phyloP scores from a whole-genome alignment of 1,140 invertebrate species.

The Aporrectodea caliginosa region DNA sequence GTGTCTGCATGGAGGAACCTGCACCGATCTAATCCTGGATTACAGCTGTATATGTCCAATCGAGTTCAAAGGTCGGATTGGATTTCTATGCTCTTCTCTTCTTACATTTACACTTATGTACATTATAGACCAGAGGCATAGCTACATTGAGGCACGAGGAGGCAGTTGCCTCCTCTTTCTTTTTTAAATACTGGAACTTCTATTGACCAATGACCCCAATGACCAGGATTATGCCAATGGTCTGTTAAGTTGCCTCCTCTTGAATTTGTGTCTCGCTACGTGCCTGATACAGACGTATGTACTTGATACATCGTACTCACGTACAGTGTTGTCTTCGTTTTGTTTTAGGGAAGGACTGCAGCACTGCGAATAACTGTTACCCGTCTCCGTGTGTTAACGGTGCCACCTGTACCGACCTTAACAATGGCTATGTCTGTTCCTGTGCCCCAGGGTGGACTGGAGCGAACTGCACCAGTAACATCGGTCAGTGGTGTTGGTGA shows the following conservation, averaged over 20 bases:
- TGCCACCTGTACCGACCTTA: not conserved
- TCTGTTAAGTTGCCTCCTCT: too few relatives aligned
- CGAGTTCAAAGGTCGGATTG: conserved; percentile 15
- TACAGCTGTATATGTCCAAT: conserved; percentile 48
- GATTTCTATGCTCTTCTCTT: not conserved
- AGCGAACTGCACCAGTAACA: conserved; percentile 72
- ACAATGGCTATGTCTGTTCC: conserved; percentile 33
- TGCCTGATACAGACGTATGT: conserved; percentile 18
- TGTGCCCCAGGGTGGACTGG: conserved; percentile 66
- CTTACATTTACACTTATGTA: too few relatives aligned
- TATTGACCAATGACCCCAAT: too few relatives aligned
- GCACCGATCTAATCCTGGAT: conserved; percentile 54
- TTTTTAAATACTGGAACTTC: too few relatives aligned
- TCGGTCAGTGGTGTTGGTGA: conserved; percentile 52
- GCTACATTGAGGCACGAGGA: too few relatives aligned
- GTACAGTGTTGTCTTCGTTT: too few relatives aligned
- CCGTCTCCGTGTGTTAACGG: conserved; percentile 9
- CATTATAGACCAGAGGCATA: too few relatives aligned
- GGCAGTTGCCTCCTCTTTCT: too few relatives aligned
- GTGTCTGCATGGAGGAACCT: conserved; percentile 85
- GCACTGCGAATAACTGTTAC: conserved; percentile 8
- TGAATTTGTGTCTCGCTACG: too few relatives aligned
- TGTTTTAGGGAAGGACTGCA: conserved; percentile 21
- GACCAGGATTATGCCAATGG: too few relatives aligned
- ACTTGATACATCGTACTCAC: too few relatives aligned